phyloP scores from a whole-genome alignment of 2,888 invertebrate species.

The Odiellus spinosus region DNA sequence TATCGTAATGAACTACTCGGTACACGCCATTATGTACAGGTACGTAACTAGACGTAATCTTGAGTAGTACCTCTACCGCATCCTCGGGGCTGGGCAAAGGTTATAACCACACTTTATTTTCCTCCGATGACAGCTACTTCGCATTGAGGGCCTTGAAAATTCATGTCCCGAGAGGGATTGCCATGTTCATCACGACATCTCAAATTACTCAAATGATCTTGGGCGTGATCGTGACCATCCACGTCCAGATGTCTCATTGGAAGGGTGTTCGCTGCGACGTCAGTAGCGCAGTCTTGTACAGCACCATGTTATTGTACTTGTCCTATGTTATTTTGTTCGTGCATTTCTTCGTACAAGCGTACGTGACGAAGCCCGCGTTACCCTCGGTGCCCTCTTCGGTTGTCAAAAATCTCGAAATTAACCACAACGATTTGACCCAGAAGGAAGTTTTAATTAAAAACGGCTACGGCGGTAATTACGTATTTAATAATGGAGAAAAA shows the following conservation, averaged over 20 bases:
- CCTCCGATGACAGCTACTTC: constrained; percentile 81
- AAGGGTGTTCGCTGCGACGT: constrained; percentile 61
- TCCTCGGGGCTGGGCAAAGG: constrained; percentile 59
- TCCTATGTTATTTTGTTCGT: constrained; percentile 85
- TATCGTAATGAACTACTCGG: constrained; percentile 84
- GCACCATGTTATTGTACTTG: constrained; percentile 81
- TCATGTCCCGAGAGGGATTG: constrained; percentile 54
- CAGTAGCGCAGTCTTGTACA: constrained; percentile 62
- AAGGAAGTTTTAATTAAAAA: too few species aligned
- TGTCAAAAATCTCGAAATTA: too few species aligned
- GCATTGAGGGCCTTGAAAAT: constrained; percentile 69
- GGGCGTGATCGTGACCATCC: constrained; percentile 74
- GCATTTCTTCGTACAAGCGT: constrained; percentile 80
- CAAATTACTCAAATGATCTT: constrained; percentile 87
- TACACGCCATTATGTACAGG: constrained; percentile 77
- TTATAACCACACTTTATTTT: constrained; percentile 70
- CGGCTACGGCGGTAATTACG: too few species aligned
- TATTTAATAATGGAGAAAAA: too few species aligned
- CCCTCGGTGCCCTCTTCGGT: too few species aligned
- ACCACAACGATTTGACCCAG: too few species aligned
- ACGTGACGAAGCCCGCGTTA: constrained; percentile 32
- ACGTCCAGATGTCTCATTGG: constrained; percentile 48
- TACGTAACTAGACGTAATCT: constrained; percentile 75
- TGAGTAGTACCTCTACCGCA: constrained; percentile 66
- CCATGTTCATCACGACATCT: constrained; percentile 74